Base-by-base conservation (phyloP, 2,797 vertebrate species). In the Anomalospiza imberbis region DNA sequence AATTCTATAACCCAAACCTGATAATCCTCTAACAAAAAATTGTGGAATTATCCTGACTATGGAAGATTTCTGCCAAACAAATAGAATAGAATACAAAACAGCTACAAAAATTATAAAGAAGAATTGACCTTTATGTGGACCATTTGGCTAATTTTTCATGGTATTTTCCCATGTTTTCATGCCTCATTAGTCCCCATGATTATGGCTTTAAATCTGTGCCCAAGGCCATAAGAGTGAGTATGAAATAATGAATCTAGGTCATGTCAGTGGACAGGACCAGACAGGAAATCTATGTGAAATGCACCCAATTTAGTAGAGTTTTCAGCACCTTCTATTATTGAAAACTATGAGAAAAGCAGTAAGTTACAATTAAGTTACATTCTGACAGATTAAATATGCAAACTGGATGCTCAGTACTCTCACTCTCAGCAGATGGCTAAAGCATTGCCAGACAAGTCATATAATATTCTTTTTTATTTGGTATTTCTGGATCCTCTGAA, bases 221-320 rank as follows among this genome's bases (percentile, higher is more conserved):
- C 72, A 79, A 89, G 77, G 77, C 87, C 22, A 4, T 66, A 88
- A 54, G 66, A 95, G 12, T 36, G 60, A 88, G 53, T 44, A 78
- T 25, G 48, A 94, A 93, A 96, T 80, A 93, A 93, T 86, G 84
- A 87, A 81, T 89, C n/a, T 53, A 91, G 65, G 22, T 71, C 36
- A 73, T 88, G 67, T 65, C 74, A 91, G 47, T 42, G 50, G 51
- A 65, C 58, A 85, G 32, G 11, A 86, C 19, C 20, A 87, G 78
- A 55, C 93, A 96, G 85, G 58, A 93, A 85, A 83, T 73, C 77
- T 18, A 45, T 58, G 31, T 82, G 70, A 89, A 95, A 74, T 55
- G 34, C 44, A 91, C 34, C 34, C 22, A 45, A 65, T 84, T 86
- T 66, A 79, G 57, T 29, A 74, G 26, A 68, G 44, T 50, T 93